Evolutionary conservation across 2,888 invertebrate genomes (phyloP).

Genomic region (Pristionchus fissidentatus): DNA sequence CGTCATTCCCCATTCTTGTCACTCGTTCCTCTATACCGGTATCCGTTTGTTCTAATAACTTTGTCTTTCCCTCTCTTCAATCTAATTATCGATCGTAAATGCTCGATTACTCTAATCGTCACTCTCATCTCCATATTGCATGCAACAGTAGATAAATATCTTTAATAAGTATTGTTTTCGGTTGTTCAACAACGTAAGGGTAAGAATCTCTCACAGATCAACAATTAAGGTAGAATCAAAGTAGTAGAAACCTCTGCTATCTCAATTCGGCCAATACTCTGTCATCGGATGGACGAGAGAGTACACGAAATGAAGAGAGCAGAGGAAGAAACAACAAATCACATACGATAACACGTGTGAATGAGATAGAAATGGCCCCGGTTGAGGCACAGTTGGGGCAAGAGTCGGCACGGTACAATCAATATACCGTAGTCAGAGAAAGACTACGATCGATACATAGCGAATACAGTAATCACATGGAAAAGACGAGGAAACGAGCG

Average conservation of each 20-base stretch:
- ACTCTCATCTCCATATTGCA: conserved; percentile 1
- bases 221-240: conserved; percentile 12
- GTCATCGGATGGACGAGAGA: background rate
- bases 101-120: background rate
- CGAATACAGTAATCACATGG: conserved; percentile 5
- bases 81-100: background rate
- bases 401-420: conserved; percentile 13
- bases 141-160: conserved; percentile 34
- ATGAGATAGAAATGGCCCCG: conserved; percentile 14
- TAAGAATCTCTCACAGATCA: conserved; percentile 27
- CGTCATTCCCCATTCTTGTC: background rate
- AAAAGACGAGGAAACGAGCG: background rate
- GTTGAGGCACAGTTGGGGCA: conserved; percentile 23
- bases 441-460: conserved; percentile 13
- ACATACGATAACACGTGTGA: conserved; percentile 30
- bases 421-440: too few species aligned
- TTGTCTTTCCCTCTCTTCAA: background rate
- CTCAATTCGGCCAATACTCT: too few species aligned
- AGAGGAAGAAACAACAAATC: conserved; percentile 34
- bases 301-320: too few species aligned
- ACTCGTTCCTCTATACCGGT: conserved; percentile 3
- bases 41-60: conserved; percentile 2
- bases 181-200: conserved; percentile 28
- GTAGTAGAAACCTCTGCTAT: conserved; percentile 34
- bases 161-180: background rate